These are phyloP conservation scores for Acleris literana DNA, from an alignment of 2,888 invertebrate species.

Conservation along the genomic window DNA sequence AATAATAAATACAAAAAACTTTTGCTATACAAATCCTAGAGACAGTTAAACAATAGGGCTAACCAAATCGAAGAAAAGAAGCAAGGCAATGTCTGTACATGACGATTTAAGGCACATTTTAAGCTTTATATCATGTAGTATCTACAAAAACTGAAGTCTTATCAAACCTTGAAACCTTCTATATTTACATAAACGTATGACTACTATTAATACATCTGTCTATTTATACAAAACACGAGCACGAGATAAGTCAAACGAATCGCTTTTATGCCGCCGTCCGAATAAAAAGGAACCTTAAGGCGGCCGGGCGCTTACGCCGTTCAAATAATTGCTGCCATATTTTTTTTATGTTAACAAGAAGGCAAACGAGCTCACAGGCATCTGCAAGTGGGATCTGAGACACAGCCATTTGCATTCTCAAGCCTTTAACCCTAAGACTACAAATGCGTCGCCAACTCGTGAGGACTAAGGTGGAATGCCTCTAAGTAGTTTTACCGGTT, in stretches of 20 bases:
- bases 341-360: too few relatives aligned
- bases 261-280: too few relatives aligned
- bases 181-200: conserved; percentile 27
- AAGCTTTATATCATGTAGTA: neutral
- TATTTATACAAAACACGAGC: conserved; percentile 29
- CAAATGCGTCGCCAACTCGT: too few relatives aligned
- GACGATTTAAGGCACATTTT: conserved; percentile 26
- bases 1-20: conserved; percentile 41
- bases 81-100: conserved; percentile 1
- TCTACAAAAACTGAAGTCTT: conserved; percentile 8
- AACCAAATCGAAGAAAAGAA: conserved; percentile 37
- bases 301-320: too few relatives aligned
- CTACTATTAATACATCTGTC: conserved; percentile 19
- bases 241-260: conserved; percentile 2
- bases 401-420: too few relatives aligned
- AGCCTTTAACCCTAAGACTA: too few relatives aligned
- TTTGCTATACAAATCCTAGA: conserved; percentile 11
- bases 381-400: too few relatives aligned
- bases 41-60: conserved; percentile 39
- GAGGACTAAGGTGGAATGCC: too few relatives aligned
- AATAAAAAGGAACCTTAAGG: too few relatives aligned
- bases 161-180: conserved; percentile 24
- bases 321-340: too few relatives aligned
- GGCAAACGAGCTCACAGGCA: too few relatives aligned
- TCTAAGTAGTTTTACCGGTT: too few relatives aligned